Evolutionary conservation across 2,113 vertebrate species (phyloP).

Genomic region (Coracopsis vasa): DNA sequence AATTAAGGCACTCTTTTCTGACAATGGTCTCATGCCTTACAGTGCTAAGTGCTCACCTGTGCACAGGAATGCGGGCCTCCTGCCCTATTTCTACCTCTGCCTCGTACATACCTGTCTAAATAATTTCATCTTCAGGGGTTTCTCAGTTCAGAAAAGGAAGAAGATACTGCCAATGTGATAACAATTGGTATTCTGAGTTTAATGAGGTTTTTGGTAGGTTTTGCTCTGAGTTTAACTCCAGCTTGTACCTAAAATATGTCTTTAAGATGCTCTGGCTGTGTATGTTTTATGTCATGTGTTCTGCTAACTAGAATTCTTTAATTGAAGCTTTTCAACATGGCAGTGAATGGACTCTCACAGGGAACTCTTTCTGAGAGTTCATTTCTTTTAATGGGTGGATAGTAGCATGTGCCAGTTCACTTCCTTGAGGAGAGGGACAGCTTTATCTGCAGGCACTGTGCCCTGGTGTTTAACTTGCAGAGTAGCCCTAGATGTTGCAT

Average conservation of each 20-base stretch:
- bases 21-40: neutral
- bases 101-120: neutral
- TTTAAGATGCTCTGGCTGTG: neutral
- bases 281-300: neutral
- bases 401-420: fast-evolving
- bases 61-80: neutral
- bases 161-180: neutral
- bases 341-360: no score
- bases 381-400: neutral
- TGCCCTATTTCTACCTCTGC: neutral
- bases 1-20: neutral
- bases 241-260: neutral
- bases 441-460: neutral
- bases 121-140: neutral
- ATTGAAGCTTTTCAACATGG: neutral
- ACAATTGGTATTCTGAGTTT: neutral
- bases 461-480: fast-evolving
- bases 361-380: fast-evolving
- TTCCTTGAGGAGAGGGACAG: neutral
- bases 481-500: neutral
- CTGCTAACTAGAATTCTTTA: neutral
- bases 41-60: neutral
- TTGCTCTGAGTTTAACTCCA: neutral
- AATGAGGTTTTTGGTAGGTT: neutral
- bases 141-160: neutral